Conservation (phyloP, 2,797 vertebrate genomes). For the Presbytis comata region DNA sequence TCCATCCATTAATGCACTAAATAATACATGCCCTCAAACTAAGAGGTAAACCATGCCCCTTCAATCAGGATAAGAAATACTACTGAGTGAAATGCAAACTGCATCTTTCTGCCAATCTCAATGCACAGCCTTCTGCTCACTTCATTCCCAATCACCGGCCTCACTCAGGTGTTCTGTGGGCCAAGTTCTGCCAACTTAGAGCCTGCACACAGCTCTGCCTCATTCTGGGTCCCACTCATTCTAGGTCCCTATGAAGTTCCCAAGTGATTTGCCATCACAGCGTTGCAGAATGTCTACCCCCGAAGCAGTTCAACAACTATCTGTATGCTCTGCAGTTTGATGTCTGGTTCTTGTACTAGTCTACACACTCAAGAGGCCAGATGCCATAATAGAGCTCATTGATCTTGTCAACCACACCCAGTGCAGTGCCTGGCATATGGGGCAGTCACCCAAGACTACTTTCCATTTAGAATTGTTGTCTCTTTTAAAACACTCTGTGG, state of each 20-base stretch:
- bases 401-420: not conserved
- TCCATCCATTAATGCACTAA: not conserved
- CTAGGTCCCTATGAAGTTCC: not conserved
- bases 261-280: not conserved
- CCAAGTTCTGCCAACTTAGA: not conserved
- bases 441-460: not conserved
- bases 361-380: not conserved
- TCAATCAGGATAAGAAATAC: not conserved
- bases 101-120: not conserved
- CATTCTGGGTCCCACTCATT: no score
- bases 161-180: not conserved
- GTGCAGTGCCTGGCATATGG: fast-evolving
- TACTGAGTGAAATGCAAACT: not conserved
- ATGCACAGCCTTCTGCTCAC: not conserved
- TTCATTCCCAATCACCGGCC: not conserved
- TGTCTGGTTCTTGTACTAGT: not conserved
- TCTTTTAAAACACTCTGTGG: not conserved
- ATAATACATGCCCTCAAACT: conserved; percentile 2
- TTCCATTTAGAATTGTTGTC: not conserved
- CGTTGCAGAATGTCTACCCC: not conserved
- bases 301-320: not conserved
- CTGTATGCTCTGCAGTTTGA: not conserved
- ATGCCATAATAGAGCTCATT: not conserved
- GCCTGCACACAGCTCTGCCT: not conserved
- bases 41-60: not conserved